A percentile compares a stretch with the other conserved stretches of the same genome.
Conservation (phyloP, 1,140 invertebrate species). For the Spodoptera litura region DNA sequence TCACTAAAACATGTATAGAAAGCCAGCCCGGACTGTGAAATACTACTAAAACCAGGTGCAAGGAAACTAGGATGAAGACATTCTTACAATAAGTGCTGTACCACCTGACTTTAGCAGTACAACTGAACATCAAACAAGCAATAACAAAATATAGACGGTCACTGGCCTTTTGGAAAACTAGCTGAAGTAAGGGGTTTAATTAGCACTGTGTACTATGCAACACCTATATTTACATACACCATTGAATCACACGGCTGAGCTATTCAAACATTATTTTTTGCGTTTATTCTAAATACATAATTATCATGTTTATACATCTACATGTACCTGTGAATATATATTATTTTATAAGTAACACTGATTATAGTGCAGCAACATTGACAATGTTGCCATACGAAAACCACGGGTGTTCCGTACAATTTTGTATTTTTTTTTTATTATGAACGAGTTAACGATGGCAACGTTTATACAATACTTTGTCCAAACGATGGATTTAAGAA, state of each 20-base stretch:
- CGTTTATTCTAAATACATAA: slow-evolving; percentile 34
- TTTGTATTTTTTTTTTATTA: slow-evolving; percentile 33
- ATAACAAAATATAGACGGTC: slow-evolving; percentile 19
- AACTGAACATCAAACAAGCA: background rate
- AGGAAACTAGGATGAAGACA: background rate
- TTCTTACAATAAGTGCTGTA: background rate
- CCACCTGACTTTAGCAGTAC: slow-evolving; percentile 25
- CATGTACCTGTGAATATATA: slow-evolving; percentile 39
- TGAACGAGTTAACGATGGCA: slow-evolving; percentile 37
- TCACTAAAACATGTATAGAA: slow-evolving; percentile 45
- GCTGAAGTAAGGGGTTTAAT: slow-evolving; percentile 3
- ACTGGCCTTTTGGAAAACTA: slow-evolving; percentile 28
- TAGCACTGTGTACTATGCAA: slow-evolving; percentile 49
- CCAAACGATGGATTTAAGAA: slow-evolving; percentile 49
- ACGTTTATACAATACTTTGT: slow-evolving; percentile 60
- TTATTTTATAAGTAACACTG: slow-evolving; percentile 28
- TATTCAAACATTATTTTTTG: slow-evolving; percentile 13
- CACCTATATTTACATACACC: slow-evolving; percentile 50
- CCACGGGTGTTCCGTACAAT: slow-evolving; percentile 3
- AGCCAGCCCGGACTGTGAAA: slow-evolving; percentile 8
- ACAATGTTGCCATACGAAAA: slow-evolving; percentile 50
- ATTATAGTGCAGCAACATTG: slow-evolving; percentile 43
- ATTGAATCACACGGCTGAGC: slow-evolving; percentile 27
- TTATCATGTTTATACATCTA: slow-evolving; percentile 32
- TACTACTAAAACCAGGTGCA: slow-evolving; percentile 27